A percentile compares a stretch with the other conserved stretches of the same genome.
Conservation (phyloP, 1,140 invertebrate genomes). For the Oryctes rhinoceros region DNA sequence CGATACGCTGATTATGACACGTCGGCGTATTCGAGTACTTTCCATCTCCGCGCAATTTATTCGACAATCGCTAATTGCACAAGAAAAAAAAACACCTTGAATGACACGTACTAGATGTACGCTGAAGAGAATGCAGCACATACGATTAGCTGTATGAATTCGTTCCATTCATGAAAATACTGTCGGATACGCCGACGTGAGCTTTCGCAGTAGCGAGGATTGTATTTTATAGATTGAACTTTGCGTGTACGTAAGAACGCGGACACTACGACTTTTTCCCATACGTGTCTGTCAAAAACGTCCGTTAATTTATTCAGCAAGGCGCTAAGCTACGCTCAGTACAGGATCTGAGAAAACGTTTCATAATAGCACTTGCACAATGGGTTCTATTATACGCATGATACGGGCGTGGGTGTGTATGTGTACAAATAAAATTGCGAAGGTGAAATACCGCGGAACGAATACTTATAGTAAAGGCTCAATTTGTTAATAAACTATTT, state of each 20-base stretch:
- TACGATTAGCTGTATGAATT: too few species aligned
- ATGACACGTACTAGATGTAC: too few species aligned
- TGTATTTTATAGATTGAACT: not conserved
- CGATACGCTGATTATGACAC: too few species aligned
- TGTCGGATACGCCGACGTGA: not conserved
- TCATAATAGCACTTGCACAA: not conserved
- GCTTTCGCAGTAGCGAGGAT: not conserved
- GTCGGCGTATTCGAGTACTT: too few species aligned
- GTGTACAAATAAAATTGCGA: not conserved
- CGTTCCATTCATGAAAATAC: too few species aligned
- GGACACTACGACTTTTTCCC: not conserved
- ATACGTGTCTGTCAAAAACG: not conserved
- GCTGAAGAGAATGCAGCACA: too few species aligned
- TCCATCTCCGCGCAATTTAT: too few species aligned
- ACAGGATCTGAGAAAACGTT: not conserved
- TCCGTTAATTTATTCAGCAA: too few species aligned
- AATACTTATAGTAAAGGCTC: not conserved
- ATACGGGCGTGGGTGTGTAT: not conserved
- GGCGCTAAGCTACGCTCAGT: not conserved
- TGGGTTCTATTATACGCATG: not conserved
- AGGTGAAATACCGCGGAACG: not conserved
- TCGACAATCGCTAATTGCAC: too few species aligned
- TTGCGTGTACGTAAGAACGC: not conserved
- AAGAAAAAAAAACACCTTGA: too few species aligned
- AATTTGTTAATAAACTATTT: too few species aligned